Conservation (phyloP, 2,797 vertebrate species). For the Bovichtus variegatus region DNA sequence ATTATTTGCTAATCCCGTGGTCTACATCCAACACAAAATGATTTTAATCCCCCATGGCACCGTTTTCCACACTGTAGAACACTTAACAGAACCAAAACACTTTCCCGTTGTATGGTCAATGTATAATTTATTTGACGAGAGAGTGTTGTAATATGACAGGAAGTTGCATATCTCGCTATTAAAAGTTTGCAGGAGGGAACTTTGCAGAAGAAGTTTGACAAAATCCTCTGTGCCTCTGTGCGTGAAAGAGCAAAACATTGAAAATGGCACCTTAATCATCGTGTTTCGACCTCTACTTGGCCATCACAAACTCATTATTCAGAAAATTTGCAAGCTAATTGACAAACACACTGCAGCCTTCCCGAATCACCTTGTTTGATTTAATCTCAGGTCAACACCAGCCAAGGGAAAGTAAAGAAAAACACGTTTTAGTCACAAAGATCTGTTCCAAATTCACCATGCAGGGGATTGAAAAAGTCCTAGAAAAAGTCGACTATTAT, state of each 20-base stretch:
- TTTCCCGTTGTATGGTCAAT: conserved; percentile 14
- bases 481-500: conserved; percentile 18
- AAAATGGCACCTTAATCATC: conserved; percentile 14
- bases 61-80: conserved; percentile 22
- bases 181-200: conserved; percentile 45
- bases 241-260: neutral
- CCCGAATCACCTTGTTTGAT: neutral
- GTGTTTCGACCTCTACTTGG: conserved; percentile 8
- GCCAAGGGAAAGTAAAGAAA: neutral
- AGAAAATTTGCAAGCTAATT: conserved; percentile 13
- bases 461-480: conserved; percentile 23
- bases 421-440: neutral
- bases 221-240: neutral
- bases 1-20: conserved; percentile 43
- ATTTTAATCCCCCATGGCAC: conserved; percentile 22
- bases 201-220: conserved; percentile 19
- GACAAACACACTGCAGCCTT: conserved; percentile 4
- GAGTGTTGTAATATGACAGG: neutral
- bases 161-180: conserved; percentile 26
- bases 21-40: conserved; percentile 18
- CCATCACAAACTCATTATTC: conserved; percentile 17
- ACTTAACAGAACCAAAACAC: conserved; percentile 27
- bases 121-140: conserved; percentile 47
- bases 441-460: conserved; percentile 20
- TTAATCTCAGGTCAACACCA: conserved; percentile 15